Base-by-base conservation (phyloP, 2,113 vertebrate species). In the Cynoglossus semilaevis region DNA sequence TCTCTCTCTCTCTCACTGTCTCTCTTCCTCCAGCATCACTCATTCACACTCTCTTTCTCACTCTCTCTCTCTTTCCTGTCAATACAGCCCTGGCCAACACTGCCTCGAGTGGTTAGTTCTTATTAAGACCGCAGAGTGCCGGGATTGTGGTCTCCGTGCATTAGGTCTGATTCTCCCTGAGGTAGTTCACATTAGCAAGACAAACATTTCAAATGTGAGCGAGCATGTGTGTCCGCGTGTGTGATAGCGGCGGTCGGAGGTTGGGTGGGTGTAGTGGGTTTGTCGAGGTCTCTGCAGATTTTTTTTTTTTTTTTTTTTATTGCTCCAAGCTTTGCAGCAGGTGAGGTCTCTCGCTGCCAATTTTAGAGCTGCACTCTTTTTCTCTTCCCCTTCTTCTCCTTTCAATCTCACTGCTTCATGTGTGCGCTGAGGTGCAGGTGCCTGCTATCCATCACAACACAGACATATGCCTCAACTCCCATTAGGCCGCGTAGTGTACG, bases 271-370 rank as follows among this genome's bases (percentile, higher is more conserved):
- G 50, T 15, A 10, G 18, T 1, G n/a, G 47, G 17, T 34, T 57
- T 45, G 15, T 49, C 35, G 15, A 65, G 61, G 17, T 56, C 49
- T 49, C 40, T 52, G 22, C 22, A 29, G 22, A 29, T 29, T 29
- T 6, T 52, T 53, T 44, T 35, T 46, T 19, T 45, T 6, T n/a
- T 14, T 45, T 79, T 74, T 81, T 86, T 86, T 86, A 84, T 79
- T 78, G 68, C 76, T 78, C 48, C 57, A 51, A 45, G 61, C 51
- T 60, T 79, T 73, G 63, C 63, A 83, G 85, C 88, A 91, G 89
- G 90, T 91, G 89, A 90, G 77, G 81, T 86, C 86, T 89, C 88
- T 78, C 68, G 80, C 84, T 90, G 85, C 85, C 78, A 80, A 81
- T 83, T 87, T 71, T 17, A 14, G 60, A 75, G 72, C 66, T 68